Base-by-base conservation (phyloP, 2,888 invertebrate genomes). In the Athalia circularis region DNA sequence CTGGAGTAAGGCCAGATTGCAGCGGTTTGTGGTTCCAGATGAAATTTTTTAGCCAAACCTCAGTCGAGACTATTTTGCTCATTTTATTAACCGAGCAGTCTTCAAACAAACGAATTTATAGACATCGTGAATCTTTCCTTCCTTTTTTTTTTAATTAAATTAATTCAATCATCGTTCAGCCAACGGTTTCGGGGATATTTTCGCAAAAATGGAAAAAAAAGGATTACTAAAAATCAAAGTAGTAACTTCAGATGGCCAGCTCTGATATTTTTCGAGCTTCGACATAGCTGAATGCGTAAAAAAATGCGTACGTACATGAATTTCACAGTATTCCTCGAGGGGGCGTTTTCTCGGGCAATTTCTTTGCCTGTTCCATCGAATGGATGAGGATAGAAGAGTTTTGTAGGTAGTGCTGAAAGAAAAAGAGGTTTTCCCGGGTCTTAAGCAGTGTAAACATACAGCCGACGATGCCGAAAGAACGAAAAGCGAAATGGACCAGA, bases 361-460 rank as follows among this genome's bases (percentile, higher is more conserved):
- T 6, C 9, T 62, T 29, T 62, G 8, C 62, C 43, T 9, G 64
- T 29, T 29, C 29, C 29, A 29, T 29, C 29, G 29, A 29, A 29
- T 29, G 29, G 29, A 29, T 29, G 29, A 29, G 29, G 29, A 29
- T 29, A 29, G 29, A 29, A 29, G 29, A 29, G 29, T 29, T 29
- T 29, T 29, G 29, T 29, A 29, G 29, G 29, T 29, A 29, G 29
- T 29, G 29, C 29, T 29, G 29, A 29, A 29, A 29, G 29, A 29
- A 29, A 29, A 29, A 29, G 29, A 29, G 29, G 29, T 29, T 29
- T 29, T 29, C n/a, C 11, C 43, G 45, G 47, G 15, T 64, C 45
- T 64, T 15, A 54, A 29, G 43, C 54, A 15, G 52, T 68, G 68
- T 68, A 54, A 52, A 68, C 52, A 54, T 47, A 65, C 65, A 45